A percentile compares a stretch with the other conserved stretches of the same genome.
Evolutionary conservation across 2,797 vertebrate species (phyloP).

Genomic region (Cyclopterus lumpus): DNA sequence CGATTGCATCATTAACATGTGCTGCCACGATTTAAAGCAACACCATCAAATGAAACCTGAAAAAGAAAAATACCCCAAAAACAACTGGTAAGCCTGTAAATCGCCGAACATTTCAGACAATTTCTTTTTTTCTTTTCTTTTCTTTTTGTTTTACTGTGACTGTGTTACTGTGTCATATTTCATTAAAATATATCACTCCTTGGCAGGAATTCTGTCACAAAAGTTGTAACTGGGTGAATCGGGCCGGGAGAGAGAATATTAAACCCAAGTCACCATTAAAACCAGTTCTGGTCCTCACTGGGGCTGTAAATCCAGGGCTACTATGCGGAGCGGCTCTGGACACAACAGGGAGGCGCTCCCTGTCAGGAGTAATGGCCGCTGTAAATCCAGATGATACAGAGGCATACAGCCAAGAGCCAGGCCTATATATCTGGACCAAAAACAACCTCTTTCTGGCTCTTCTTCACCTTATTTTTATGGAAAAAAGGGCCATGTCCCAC

Average conservation of each 20-base stretch:
- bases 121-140: no score
- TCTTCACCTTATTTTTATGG: constrained; percentile 17
- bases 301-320: constrained; percentile 51
- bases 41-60: constrained; percentile 12
- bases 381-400: constrained; percentile 48
- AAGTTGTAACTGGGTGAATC: constrained; percentile 48
- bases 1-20: constrained; percentile 10
- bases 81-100: constrained; percentile 37
- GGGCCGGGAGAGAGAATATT: constrained; percentile 42
- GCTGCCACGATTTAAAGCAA: constrained; percentile 15
- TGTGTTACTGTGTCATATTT: constrained; percentile 29
- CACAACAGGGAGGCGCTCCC: constrained; percentile 50
- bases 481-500: constrained; percentile 24
- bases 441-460: constrained; percentile 41
- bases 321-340: constrained; percentile 53
- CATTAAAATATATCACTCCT: constrained; percentile 25
- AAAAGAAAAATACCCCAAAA: constrained; percentile 30
- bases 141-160: not conserved
- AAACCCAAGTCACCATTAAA: constrained; percentile 71
- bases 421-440: constrained; percentile 35
- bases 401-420: constrained; percentile 23
- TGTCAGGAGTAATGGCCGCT: constrained; percentile 45
- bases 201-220: constrained; percentile 51
- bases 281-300: constrained; percentile 45
- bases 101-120: constrained; percentile 20